Percentiles rank a stretch among this genome's conserved stretches.
These are phyloP conservation scores for Sebastes kiyomatsui DNA, from an alignment of 2,797 vertebrate species.

Conservation along the genomic window DNA sequence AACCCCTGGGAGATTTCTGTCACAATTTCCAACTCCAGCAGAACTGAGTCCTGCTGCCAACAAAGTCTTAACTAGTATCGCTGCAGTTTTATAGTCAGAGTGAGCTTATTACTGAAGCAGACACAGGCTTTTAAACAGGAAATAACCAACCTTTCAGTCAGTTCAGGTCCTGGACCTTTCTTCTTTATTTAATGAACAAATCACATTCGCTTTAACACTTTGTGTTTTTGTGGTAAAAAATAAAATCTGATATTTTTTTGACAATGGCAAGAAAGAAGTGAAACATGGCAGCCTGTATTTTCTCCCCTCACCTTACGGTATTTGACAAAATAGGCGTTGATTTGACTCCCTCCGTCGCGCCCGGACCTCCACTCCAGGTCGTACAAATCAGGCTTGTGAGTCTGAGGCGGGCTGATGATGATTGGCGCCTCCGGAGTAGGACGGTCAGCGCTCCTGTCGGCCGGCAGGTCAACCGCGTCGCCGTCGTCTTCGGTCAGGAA, in stretches of 20 bases:
- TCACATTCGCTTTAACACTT: conserved; percentile 5
- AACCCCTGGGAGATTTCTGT: conserved; percentile 52
- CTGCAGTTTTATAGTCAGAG: conserved; percentile 57
- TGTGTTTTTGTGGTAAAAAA: not conserved
- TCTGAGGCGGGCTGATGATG: conserved; percentile 95
- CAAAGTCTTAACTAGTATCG: conserved; percentile 43
- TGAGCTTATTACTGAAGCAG: conserved; percentile 60
- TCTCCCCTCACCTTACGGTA: conserved; percentile 91
- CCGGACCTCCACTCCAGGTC: conserved; percentile 92
- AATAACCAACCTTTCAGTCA: conserved; percentile 44
- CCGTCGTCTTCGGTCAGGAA: conserved; percentile 53
- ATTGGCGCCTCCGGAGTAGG: conserved; percentile 92
- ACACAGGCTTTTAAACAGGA: conserved; percentile 55
- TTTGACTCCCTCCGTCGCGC: conserved; percentile 87
- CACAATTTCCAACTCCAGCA: conserved; percentile 67
- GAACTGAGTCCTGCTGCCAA: conserved; percentile 42
- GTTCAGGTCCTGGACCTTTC: not conserved
- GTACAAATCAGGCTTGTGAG: conserved; percentile 89
- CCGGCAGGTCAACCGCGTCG: not conserved
- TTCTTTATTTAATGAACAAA: conserved; percentile 16
- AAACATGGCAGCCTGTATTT: not conserved
- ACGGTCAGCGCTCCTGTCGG: conserved; percentile 64
- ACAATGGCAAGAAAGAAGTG: not conserved
- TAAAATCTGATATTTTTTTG: not conserved
- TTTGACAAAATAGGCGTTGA: conserved; percentile 95